These are phyloP conservation scores for Pelecanus crispus DNA, from an alignment of 2,113 vertebrate genomes.

Conservation along the genomic window DNA sequence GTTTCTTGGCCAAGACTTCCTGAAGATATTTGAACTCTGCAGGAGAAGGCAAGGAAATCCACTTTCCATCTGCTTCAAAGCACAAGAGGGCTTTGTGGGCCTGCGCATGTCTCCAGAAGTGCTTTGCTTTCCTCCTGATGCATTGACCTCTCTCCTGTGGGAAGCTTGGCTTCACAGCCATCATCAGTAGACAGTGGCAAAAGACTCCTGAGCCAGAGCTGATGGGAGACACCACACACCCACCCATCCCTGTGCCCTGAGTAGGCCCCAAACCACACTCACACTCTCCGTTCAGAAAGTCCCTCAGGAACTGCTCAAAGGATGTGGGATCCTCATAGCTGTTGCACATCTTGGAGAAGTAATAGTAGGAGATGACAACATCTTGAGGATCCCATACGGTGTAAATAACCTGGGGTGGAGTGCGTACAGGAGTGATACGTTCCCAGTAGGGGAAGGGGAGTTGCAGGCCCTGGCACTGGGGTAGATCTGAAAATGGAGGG, in stretches of 20 bases:
- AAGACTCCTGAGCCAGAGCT: not conserved
- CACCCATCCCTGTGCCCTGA: not conserved
- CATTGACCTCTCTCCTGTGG: not conserved
- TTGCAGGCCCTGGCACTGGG: not conserved
- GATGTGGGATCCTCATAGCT: constrained; percentile 45
- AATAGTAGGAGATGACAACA: constrained; percentile 48
- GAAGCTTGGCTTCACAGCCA: not conserved
- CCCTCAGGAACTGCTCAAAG: constrained; percentile 33
- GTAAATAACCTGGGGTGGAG: constrained; percentile 45
- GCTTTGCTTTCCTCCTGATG: not conserved
- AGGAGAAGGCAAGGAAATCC: not conserved
- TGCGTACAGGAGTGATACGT: not conserved
- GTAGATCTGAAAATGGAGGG: not conserved
- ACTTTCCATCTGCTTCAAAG: not conserved
- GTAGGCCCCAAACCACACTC: not conserved
- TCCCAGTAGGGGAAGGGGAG: not conserved
- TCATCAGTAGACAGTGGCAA: not conserved
- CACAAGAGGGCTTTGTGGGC: not conserved
- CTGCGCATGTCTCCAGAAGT: not conserved
- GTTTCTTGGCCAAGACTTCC: not conserved
- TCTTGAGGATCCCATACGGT: constrained; percentile 53
- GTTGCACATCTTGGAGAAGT: constrained; percentile 61
- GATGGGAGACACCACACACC: not conserved
- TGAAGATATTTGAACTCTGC: not conserved
- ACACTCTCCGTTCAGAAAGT: constrained; percentile 61